phyloP scores from a whole-genome alignment of 2,888 invertebrate genomes.

The Rhingia campestris region DNA sequence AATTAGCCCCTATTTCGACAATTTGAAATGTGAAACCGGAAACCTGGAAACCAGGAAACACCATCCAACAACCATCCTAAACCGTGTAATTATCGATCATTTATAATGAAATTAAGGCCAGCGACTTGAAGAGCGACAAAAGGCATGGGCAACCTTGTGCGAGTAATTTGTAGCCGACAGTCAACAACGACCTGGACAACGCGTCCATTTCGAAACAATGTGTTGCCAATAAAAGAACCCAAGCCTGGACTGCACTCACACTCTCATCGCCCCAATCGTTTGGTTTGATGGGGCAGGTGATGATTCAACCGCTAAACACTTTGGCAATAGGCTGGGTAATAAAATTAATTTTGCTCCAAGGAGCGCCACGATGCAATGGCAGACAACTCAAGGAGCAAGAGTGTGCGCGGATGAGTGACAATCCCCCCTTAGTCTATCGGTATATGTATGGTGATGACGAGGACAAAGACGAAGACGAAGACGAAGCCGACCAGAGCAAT shows the following conservation, averaged over 20 bases:
- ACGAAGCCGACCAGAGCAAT: conserved; percentile 60
- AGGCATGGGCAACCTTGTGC: conserved; percentile 12
- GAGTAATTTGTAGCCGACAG: conserved; percentile 39
- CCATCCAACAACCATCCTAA: conserved; percentile 3
- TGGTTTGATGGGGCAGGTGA: conserved; percentile 64
- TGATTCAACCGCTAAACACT: conserved; percentile 65
- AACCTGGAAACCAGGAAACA: no score
- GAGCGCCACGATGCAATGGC: conserved; percentile 19
- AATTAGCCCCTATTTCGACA: conserved; percentile 21
- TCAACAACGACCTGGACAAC: conserved; percentile 4
- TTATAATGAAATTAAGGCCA: conserved; percentile 46
- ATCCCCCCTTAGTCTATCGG: background rate
- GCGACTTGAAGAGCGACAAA: conserved; percentile 12
- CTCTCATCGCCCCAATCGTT: conserved; percentile 17
- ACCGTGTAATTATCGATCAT: conserved; percentile 50
- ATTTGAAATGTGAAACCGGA: background rate
- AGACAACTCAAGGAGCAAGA: conserved; percentile 17
- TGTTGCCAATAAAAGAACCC: conserved; percentile 42
- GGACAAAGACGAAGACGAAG: conserved; percentile 43
- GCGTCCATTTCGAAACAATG: conserved; percentile 45
- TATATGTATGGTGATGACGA: conserved; percentile 35
- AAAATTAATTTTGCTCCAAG: conserved; percentile 62
- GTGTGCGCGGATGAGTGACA: conserved; percentile 36
- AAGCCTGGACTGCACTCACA: conserved; percentile 24
- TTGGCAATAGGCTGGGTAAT: conserved; percentile 60